Base-by-base conservation (phyloP, 2,113 vertebrate species). In the Dicrurus megarhynchus region DNA sequence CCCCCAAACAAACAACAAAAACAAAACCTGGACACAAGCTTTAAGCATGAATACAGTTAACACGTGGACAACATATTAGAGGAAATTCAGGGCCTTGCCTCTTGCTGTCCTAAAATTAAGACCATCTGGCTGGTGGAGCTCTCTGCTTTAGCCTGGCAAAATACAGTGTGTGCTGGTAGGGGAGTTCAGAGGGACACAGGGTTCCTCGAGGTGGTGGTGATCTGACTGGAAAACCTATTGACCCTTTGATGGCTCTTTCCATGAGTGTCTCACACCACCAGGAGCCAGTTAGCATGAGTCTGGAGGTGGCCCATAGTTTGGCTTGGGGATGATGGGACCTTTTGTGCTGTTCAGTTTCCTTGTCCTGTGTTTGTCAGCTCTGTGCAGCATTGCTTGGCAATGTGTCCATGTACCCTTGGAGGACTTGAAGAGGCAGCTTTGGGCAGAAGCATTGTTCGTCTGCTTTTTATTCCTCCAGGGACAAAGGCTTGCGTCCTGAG, bases 321-420 rank as follows among this genome's bases (percentile, higher is more conserved):
- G 9, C 56, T 50, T 12, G 13, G 26, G n/a, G 11, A 6, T 76
- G 28, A 4, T 33, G n/a, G 22, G 55, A 13, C 11, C 1, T 73
- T 73, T 35, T 61, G 46, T 74, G 26, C 28, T 28, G 6, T 59
- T 69, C 37, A 10, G 17, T 52, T 87, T 88, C 44, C 70, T 33
- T 61, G 17, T n/a, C 8, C 1, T 35, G 0, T 13, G 6, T 84
- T 61, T 35, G 8, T 84, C 69, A 74, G 14, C n/a, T 84, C 26
- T 2, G 1, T 5, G 3, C 16, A 5, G 30, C 7, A 0, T 52
- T 79, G 13, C 33, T 83, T 60, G 27, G 17, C 50, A 32, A 1
- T 18, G 17, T 28, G 50, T 77, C 59, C 0, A 0, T 7, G 3
- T 57, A 30, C 26, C 16, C 35, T 44, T 61, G 39, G n/a, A 53